Percentiles rank a stretch among this genome's conserved stretches.
Evolutionary conservation across 1,140 invertebrate genomes (phyloP).

Genomic region (Hycleus phaleratus): DNA sequence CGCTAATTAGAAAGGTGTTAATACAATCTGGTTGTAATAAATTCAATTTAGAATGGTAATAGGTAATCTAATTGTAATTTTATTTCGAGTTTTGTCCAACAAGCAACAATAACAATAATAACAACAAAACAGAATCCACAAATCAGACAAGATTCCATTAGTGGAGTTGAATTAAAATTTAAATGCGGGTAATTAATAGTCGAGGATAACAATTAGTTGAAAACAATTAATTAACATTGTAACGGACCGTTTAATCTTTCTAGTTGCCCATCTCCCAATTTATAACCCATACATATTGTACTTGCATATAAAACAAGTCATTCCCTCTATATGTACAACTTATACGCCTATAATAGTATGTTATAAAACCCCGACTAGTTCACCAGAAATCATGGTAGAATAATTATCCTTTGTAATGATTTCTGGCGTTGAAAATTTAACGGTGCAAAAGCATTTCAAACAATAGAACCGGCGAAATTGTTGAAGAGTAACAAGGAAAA

Average conservation of each 20-base stretch:
- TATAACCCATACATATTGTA: no score
- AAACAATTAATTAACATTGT: slow-evolving; percentile 22
- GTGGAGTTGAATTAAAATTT: slow-evolving; percentile 12
- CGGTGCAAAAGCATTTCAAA: slow-evolving; percentile 24
- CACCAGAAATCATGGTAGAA: slow-evolving; percentile 28
- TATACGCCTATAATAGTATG: no score
- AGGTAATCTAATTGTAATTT: no score
- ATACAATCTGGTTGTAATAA: no score
- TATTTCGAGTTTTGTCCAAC: no score
- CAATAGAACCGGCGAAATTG: slow-evolving; percentile 17
- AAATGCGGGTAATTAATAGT: slow-evolving; percentile 16
- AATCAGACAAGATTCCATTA: slow-evolving; percentile 7
- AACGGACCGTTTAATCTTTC: slow-evolving; percentile 14
- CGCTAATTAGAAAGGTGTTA: no score
- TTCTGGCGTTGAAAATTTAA: slow-evolving; percentile 30
- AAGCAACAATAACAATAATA: no score
- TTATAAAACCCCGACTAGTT: background rate
- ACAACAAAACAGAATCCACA: background rate
- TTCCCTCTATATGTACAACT: no score
- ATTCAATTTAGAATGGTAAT: no score
- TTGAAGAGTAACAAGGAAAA: no score
- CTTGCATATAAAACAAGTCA: no score
- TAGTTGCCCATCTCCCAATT: no score
- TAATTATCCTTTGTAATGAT: slow-evolving; percentile 30
- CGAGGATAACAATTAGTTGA: slow-evolving; percentile 15